Evolutionary conservation across 2,113 vertebrate genomes (phyloP).

Genomic region (Mobula hypostoma): DNA sequence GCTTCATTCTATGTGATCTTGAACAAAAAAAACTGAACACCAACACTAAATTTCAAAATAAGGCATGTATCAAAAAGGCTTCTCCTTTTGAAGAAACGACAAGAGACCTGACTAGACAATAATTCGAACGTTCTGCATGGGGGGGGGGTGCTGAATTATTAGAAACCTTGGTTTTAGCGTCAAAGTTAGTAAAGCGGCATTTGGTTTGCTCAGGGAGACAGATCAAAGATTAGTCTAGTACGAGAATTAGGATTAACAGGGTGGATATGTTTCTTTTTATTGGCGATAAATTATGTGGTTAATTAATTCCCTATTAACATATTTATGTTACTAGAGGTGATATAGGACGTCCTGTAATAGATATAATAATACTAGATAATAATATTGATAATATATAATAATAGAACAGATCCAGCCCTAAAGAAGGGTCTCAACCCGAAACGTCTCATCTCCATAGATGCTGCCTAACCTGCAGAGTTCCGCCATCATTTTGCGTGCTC

Average conservation of each 20-base stretch:
- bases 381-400: too few relatives aligned
- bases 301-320: too few relatives aligned
- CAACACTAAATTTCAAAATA: neutral
- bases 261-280: too few relatives aligned
- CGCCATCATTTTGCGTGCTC: too few relatives aligned
- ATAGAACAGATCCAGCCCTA: too few relatives aligned
- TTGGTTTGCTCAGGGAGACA: neutral
- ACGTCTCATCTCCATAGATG: too few relatives aligned
- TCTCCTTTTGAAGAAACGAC: neutral
- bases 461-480: too few relatives aligned
- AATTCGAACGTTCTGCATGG: neutral
- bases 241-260: neutral
- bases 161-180: neutral
- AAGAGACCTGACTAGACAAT: neutral
- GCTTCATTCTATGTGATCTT: neutral
- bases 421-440: too few relatives aligned
- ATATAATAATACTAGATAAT: too few relatives aligned
- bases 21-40: neutral
- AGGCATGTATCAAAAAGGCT: neutral
- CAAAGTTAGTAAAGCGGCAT: too few relatives aligned
- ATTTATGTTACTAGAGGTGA: neutral
- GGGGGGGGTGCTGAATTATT: neutral
- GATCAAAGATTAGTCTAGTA: neutral
- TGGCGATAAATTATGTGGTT: too few relatives aligned
- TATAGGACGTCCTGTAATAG: too few relatives aligned